A percentile compares a stretch with the other conserved stretches of the same genome.
These are phyloP conservation scores for Erynnis tages DNA, from an alignment of 2,888 invertebrate species.

Conservation along the genomic window DNA sequence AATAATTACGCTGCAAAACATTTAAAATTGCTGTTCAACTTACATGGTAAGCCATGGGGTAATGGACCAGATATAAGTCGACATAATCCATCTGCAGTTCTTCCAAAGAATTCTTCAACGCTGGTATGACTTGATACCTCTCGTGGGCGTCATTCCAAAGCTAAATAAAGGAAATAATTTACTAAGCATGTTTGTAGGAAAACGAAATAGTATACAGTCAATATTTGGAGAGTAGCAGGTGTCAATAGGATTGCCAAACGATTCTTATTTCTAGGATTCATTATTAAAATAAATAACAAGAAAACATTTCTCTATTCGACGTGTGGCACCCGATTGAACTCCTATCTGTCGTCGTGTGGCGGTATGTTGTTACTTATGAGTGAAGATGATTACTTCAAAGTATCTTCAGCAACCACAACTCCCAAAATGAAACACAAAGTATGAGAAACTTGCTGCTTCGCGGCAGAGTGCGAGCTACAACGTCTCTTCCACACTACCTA, in stretches of 20 bases:
- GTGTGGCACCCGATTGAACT: too few species aligned
- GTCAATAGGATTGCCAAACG: background rate
- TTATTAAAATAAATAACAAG: too few species aligned
- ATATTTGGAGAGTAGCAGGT: slow-evolving; percentile 7
- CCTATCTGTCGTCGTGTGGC: too few species aligned
- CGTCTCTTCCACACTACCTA: too few species aligned
- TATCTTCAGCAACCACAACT: too few species aligned
- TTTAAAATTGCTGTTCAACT: slow-evolving; percentile 28
- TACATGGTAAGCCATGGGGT: slow-evolving; percentile 83
- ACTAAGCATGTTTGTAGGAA: slow-evolving; percentile 2
- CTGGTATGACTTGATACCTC: slow-evolving; percentile 83
- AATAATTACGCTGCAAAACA: too few species aligned
- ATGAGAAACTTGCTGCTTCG: too few species aligned
- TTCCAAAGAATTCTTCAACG: slow-evolving; percentile 82
- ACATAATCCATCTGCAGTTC: slow-evolving; percentile 87
- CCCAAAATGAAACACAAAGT: too few species aligned
- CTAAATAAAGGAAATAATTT: slow-evolving; percentile 44
- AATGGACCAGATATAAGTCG: slow-evolving; percentile 91
- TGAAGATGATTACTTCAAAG: too few species aligned
- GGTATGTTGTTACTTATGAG: too few species aligned
- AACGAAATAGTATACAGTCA: slow-evolving; percentile 6
- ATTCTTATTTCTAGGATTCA: background rate
- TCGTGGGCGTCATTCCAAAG: slow-evolving; percentile 81
- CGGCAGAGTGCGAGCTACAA: too few species aligned
- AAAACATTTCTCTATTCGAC: too few species aligned